Conservation (phyloP, 2,113 vertebrate genomes). For the Paramisgurnus dabryanus region DNA sequence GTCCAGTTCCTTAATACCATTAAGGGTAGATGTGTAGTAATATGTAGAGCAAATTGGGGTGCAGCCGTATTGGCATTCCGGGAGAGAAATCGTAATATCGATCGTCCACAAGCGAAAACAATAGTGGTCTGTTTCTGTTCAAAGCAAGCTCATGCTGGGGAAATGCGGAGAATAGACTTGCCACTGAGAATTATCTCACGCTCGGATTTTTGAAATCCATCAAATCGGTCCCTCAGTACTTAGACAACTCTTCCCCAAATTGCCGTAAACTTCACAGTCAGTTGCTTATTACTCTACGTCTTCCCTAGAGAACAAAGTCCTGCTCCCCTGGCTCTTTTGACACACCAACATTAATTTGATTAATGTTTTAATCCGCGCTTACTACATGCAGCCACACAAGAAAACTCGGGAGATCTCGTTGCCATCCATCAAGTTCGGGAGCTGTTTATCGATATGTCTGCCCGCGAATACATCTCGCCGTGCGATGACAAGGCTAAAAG, state of each 20-base stretch:
- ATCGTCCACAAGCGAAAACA: slow-evolving; percentile 19
- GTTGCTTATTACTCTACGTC: slow-evolving; percentile 47
- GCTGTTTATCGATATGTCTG: slow-evolving; percentile 36
- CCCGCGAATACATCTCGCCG: neutral
- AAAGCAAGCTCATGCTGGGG: slow-evolving; percentile 7
- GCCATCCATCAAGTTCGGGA: slow-evolving; percentile 50
- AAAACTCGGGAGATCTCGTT: slow-evolving; percentile 22
- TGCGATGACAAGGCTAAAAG: slow-evolving; percentile 38
- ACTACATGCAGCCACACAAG: slow-evolving; percentile 45
- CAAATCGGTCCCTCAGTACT: slow-evolving; percentile 25
- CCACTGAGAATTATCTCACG: neutral
- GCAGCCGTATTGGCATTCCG: slow-evolving; percentile 13
- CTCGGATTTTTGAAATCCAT: slow-evolving; percentile 39
- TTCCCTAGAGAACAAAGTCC: slow-evolving; percentile 46
- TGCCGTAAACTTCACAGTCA: slow-evolving; percentile 25
- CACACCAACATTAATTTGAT: slow-evolving; percentile 54
- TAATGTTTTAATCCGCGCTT: slow-evolving; percentile 59
- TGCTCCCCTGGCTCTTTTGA: slow-evolving; percentile 50
- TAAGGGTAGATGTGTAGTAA: neutral
- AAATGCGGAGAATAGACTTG: slow-evolving; percentile 2
- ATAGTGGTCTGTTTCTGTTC: slow-evolving; percentile 24
- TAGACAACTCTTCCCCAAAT: slow-evolving; percentile 1
- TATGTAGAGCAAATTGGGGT: slow-evolving; percentile 31
- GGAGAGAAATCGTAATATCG: slow-evolving; percentile 33
- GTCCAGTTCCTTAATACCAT: neutral